Percentiles rank a stretch among this genome's conserved stretches.
Evolutionary conservation across 2,888 invertebrate genomes (phyloP).

Genomic region (Perizoma affinitatum): DNA sequence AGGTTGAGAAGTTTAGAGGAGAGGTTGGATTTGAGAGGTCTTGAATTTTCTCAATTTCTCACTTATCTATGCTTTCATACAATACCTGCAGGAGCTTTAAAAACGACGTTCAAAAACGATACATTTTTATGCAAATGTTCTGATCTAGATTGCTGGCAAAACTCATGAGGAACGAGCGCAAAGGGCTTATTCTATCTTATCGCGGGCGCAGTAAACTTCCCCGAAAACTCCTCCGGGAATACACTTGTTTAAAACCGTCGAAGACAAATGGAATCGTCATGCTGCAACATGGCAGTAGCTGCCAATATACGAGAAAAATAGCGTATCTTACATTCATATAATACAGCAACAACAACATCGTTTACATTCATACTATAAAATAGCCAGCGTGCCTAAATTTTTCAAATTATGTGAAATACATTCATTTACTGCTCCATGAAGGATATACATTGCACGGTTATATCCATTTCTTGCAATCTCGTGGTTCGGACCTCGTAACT

Average conservation of each 20-base stretch:
- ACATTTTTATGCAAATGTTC: constrained; percentile 46
- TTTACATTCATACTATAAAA: not conserved
- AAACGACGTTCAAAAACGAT: constrained; percentile 31
- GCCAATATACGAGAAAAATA: constrained; percentile 55
- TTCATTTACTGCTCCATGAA: constrained; percentile 12
- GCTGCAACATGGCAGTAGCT: constrained; percentile 46
- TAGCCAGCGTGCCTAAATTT: not conserved
- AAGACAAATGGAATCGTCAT: constrained; percentile 70
- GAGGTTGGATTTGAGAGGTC: no score
- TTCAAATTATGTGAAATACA: constrained; percentile 17
- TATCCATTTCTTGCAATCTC: constrained; percentile 35
- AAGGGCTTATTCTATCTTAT: constrained; percentile 75
- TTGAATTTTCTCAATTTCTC: no score
- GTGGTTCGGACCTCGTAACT: constrained; percentile 40
- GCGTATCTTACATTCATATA: not conserved
- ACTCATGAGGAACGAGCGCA: constrained; percentile 68
- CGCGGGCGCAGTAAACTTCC: constrained; percentile 69
- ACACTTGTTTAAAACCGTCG: constrained; percentile 60
- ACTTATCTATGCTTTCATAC: not conserved
- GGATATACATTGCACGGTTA: constrained; percentile 29
- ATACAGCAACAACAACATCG: no score
- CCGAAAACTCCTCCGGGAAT: constrained; percentile 70
- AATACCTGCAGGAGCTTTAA: not conserved
- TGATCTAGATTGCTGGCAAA: constrained; percentile 52
- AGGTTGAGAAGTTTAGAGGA: no score